phyloP scores from a whole-genome alignment of 2,888 invertebrate species.

The Ectemnius cavifrons region DNA sequence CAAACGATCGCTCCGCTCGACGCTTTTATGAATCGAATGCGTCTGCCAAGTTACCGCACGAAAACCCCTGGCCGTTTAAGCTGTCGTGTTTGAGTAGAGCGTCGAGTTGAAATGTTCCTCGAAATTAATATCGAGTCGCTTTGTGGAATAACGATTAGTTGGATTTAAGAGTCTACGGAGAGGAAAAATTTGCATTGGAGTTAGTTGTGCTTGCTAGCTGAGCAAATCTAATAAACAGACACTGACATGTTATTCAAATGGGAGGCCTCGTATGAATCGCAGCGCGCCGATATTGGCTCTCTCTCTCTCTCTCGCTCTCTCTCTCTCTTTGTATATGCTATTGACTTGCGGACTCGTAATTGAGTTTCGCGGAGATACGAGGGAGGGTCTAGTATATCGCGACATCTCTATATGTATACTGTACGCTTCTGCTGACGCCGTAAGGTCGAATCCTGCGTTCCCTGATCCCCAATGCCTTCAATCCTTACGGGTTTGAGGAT shows the following conservation, averaged over 20 bases:
- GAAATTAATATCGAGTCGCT: too few species aligned
- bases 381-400: slow-evolving; percentile 19
- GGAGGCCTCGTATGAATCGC: not conserved
- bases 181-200: too few species aligned
- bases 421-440: slow-evolving; percentile 34
- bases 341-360: slow-evolving; percentile 25
- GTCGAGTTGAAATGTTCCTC: not conserved
- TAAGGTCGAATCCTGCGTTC: slow-evolving; percentile 24
- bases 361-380: slow-evolving; percentile 32
- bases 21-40: slow-evolving; percentile 21
- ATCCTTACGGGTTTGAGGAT: slow-evolving; percentile 23
- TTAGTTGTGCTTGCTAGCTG: too few species aligned
- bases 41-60: not conserved
- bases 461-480: slow-evolving; percentile 18
- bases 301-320: not conserved
- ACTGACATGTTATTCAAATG: not conserved
- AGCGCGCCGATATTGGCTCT: not conserved
- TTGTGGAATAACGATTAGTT: too few species aligned
- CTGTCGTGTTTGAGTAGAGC: not conserved
- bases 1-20: slow-evolving; percentile 26
- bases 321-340: not conserved
- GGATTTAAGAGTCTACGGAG: too few species aligned
- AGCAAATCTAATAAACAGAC: too few species aligned
- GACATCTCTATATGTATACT: slow-evolving; percentile 26
- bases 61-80: not conserved